Base-by-base conservation (phyloP, 2,113 vertebrate genomes). In the Eidolon helvum region DNA sequence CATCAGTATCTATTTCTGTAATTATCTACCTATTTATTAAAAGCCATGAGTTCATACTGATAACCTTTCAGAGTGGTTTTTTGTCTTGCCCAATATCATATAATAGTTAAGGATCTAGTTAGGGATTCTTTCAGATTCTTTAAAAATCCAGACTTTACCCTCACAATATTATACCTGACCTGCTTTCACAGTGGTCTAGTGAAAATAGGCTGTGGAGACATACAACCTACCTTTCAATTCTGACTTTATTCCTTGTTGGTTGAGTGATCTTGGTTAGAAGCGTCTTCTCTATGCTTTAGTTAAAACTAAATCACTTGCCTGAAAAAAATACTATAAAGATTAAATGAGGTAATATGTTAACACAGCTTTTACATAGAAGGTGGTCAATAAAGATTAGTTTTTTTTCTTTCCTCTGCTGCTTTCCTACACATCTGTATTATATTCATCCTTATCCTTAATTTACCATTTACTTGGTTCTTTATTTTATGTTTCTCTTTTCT, bases 11-110 rank as follows among this genome's bases (percentile, higher is more conserved):
- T 35, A 19, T 65, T 71, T 92, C 26, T 87, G 0, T 53, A 19
- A 48, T 59, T 92, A 2, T 40, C 7, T 84, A 2, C 63, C 21
- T 57, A 5, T 53, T 38, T 71, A 14, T 59, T 96, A 93, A 93
- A 91, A 79, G 26, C 63, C 33, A 22, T n/a, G n/a, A 84, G 5
- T 84, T 57, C 11, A 45, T 77, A 21, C 19, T 71, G 28, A 90
- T 87, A 66, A 66, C 21, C 55, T 55, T 63, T 86, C 72, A 96
- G 59, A 86, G 61, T 87, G n/a, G 55, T 80, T 97, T 50, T 61
- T 82, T 65, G 12, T 86, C 24, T 93, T 96, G 69, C 28, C 24
- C 10, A 40, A 6, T 53, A 90, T 89, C n/a, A 40, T 68, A 6
- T 10, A 61, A n/a, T 83, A 69, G 24, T 74, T 86, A 89, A 82